Percentiles rank a stretch among this genome's conserved stretches.
phyloP scores from a whole-genome alignment of 1,140 invertebrate species.

The Pseudomyrmex sp. region DNA sequence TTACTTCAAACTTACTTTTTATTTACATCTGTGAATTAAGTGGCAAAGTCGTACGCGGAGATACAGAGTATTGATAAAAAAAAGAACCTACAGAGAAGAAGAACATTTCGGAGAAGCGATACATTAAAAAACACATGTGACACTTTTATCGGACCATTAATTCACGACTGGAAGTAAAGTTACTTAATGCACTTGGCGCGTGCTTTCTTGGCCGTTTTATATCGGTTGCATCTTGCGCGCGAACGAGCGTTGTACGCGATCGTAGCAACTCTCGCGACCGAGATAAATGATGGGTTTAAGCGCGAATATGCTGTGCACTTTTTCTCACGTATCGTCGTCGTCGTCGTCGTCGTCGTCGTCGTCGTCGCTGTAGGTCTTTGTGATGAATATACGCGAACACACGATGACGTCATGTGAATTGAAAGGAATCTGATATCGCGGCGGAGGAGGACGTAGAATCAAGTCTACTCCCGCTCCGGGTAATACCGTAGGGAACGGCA shows the following conservation, averaged over 20 bases:
- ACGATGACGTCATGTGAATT: slow-evolving; percentile 48
- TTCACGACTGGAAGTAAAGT: too few relatives aligned
- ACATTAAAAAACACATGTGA: too few relatives aligned
- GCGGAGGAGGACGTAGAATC: slow-evolving; percentile 37
- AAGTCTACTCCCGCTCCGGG: not conserved
- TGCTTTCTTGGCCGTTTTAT: not conserved
- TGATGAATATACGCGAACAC: not conserved
- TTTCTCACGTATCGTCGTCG: not conserved
- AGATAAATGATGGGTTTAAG: slow-evolving; percentile 7
- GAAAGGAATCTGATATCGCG: slow-evolving; percentile 51
- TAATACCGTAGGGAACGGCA: slow-evolving; percentile 18
- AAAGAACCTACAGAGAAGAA: too few relatives aligned
- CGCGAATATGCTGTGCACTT: not conserved
- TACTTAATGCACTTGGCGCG: not conserved
- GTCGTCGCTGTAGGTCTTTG: not conserved
- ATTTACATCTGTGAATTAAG: too few relatives aligned
- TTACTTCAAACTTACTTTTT: too few relatives aligned
- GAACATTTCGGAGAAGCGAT: too few relatives aligned
- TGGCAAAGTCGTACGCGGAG: too few relatives aligned
- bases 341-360: not conserved
- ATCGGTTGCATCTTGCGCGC: slow-evolving; percentile 26
- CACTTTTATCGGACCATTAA: too few relatives aligned
- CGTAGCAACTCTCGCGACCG: slow-evolving; percentile 6
- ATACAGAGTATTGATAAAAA: too few relatives aligned
- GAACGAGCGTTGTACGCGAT: not conserved